Evolutionary conservation across 2,888 invertebrate species (phyloP).

Genomic region (Kuschelorhynchus macadamiae): DNA sequence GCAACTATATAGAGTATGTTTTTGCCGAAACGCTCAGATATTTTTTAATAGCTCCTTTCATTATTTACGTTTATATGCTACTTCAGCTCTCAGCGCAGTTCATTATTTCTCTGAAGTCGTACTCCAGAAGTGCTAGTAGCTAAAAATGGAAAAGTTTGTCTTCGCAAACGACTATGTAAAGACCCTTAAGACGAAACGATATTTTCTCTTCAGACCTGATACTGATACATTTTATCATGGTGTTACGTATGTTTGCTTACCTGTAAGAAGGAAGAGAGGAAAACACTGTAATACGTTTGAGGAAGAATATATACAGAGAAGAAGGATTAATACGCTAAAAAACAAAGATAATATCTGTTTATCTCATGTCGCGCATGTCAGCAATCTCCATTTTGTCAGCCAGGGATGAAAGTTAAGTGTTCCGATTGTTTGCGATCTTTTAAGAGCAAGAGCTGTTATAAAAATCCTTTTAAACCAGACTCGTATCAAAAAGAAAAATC

Average conservation of each 20-base stretch:
- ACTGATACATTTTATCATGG: neutral
- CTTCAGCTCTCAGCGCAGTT: too few species aligned
- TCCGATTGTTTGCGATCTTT: slow-evolving; percentile 27
- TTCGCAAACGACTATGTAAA: too few species aligned
- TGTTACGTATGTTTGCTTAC: neutral
- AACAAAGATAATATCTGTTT: slow-evolving; percentile 49
- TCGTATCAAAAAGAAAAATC: neutral
- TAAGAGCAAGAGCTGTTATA: neutral
- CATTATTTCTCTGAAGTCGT: too few species aligned
- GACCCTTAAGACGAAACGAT: too few species aligned
- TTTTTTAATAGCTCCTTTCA: too few species aligned
- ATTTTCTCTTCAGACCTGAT: too few species aligned
- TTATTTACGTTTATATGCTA: too few species aligned
- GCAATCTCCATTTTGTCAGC: slow-evolving; percentile 14
- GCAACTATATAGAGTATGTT: too few species aligned
- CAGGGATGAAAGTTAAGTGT: slow-evolving; percentile 29
- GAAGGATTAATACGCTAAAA: slow-evolving; percentile 19
- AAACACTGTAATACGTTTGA: neutral
- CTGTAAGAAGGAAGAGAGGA: neutral
- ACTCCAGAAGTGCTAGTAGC: too few species aligned
- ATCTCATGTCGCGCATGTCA: slow-evolving; percentile 25
- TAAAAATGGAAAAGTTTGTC: too few species aligned
- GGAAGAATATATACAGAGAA: neutral
- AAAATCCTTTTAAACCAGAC: neutral
- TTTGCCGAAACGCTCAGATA: too few species aligned